A percentile compares a stretch with the other conserved stretches of the same genome.
Evolutionary conservation across 2,113 vertebrate species (phyloP).

Genomic region (Poeciliopsis retropinna): DNA sequence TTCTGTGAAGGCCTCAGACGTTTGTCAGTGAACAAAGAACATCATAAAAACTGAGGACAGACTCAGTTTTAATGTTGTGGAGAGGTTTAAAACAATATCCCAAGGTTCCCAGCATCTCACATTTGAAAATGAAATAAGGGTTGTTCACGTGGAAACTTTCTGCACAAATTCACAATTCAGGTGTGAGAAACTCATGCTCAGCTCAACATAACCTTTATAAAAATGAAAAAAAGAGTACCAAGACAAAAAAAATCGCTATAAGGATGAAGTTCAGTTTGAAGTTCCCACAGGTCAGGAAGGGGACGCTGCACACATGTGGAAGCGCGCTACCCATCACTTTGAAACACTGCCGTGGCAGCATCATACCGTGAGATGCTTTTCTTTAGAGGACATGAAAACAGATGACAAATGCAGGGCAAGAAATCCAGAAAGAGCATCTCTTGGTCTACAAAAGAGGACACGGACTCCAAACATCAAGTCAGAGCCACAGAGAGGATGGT

Average conservation of each 20-base stretch:
- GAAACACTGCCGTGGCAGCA: not conserved
- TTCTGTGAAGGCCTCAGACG: not conserved
- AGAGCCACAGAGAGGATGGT: not conserved
- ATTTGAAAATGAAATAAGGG: not conserved
- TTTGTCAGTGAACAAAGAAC: not conserved
- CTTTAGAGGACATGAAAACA: not conserved
- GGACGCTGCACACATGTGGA: too few species aligned
- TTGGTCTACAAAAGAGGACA: not conserved
- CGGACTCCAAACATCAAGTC: not conserved
- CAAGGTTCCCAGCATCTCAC: not conserved
- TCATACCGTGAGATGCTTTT: not conserved
- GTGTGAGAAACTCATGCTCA: not conserved
- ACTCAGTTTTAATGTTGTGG: too few species aligned
- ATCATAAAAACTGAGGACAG: too few species aligned
- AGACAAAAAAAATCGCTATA: too few species aligned
- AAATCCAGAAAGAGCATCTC: not conserved
- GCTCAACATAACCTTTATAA: not conserved
- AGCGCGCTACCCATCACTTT: not conserved
- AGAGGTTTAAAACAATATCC: not conserved
- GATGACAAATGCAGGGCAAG: not conserved
- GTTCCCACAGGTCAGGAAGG: too few species aligned
- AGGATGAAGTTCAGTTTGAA: too few species aligned
- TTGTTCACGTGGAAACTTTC: not conserved
- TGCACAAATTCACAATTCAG: not conserved
- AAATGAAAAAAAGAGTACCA: too few species aligned